A percentile compares a stretch with the other conserved stretches of the same genome.
Conservation (phyloP, 2,797 vertebrate species). For the Merluccius polli region DNA sequence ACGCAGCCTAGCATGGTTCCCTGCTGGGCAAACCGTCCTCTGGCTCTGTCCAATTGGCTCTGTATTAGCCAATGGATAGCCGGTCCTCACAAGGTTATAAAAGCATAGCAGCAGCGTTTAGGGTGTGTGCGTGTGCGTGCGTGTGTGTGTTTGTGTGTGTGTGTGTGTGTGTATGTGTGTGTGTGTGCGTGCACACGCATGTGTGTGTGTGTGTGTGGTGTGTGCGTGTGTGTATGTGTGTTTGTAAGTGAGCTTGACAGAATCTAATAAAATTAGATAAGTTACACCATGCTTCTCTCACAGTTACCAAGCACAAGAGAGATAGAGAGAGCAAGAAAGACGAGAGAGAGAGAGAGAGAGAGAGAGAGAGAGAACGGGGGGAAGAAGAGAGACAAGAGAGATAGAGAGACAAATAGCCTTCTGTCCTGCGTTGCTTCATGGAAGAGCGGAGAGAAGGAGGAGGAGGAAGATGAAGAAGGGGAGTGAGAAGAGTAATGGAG, state of each 20-base stretch:
- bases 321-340: constrained; percentile 7
- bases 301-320: constrained; percentile 5
- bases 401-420: constrained; percentile 22
- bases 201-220: neutral
- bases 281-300: constrained; percentile 22
- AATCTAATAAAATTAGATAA: constrained; percentile 53
- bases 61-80: neutral
- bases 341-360: no score
- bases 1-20: constrained; percentile 52
- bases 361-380: no score
- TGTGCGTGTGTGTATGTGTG: constrained; percentile 30
- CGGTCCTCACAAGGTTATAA: neutral
- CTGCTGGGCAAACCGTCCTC: neutral
- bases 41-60: neutral
- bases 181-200: neutral
- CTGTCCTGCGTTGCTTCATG: constrained; percentile 35
- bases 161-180: neutral
- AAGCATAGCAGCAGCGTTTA: constrained; percentile 27
- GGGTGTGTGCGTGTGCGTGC: constrained; percentile 18
- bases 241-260: constrained; percentile 47
- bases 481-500: constrained; percentile 35
- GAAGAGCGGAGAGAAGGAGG: constrained; percentile 32
- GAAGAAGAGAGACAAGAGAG: neutral
- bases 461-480: constrained; percentile 28
- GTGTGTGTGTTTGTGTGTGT: constrained; percentile 10